Evolutionary conservation across 2,888 invertebrate genomes (phyloP).

Genomic region (Aphelenchoides bicaudatus): DNA sequence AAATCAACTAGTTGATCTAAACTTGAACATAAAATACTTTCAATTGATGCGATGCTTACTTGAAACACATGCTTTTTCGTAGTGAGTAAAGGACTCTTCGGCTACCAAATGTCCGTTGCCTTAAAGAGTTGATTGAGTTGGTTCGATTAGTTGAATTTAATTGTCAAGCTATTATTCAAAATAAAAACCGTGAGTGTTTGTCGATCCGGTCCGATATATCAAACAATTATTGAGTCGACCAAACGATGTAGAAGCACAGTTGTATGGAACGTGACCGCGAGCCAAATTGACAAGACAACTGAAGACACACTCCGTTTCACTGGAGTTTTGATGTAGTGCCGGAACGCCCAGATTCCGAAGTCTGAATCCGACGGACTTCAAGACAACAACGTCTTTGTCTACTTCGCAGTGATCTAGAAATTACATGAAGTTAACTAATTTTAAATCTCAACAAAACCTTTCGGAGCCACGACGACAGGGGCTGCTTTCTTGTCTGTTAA

Average conservation of each 20-base stretch:
- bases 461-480: conserved; percentile 18
- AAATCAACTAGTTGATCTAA: conserved; percentile 33
- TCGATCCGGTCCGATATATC: conserved; percentile 6
- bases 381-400: conserved; percentile 33
- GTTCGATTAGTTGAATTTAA: too few species aligned
- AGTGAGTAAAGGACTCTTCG: conserved; percentile 27
- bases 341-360: conserved; percentile 24
- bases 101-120: conserved; percentile 39
- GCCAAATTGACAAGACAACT: conserved; percentile 37
- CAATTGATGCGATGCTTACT: conserved; percentile 14
- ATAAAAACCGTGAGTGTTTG: too few species aligned
- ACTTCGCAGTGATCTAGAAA: conserved; percentile 14
- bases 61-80: conserved; percentile 36
- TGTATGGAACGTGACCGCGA: conserved; percentile 26
- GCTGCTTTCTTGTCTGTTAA: not conserved
- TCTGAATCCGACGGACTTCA: conserved; percentile 35
- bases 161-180: too few species aligned
- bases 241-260: conserved; percentile 31
- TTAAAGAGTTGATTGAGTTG: too few species aligned
- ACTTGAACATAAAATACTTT: not conserved
- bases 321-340: conserved; percentile 22
- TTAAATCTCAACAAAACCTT: not conserved
- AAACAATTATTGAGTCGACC: conserved; percentile 2
- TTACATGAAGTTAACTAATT: not conserved
- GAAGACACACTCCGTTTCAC: conserved; percentile 37